Percentiles rank a stretch among this genome's conserved stretches.
Evolutionary conservation across 1,140 invertebrate genomes (phyloP).

Genomic region (Pectinophora gossypiella): DNA sequence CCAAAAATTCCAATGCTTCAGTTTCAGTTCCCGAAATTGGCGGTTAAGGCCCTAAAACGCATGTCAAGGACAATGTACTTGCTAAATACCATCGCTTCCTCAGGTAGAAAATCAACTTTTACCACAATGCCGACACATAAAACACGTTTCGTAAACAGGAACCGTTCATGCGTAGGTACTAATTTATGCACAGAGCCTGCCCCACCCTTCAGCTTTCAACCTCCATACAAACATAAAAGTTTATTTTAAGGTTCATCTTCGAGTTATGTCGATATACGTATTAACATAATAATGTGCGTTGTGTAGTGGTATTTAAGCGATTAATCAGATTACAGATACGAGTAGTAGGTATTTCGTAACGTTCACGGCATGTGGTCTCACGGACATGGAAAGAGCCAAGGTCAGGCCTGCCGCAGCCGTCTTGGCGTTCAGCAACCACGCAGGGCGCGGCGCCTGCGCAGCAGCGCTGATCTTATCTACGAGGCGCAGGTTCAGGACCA

Average conservation of each 20-base stretch:
- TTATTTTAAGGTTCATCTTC: too few relatives aligned
- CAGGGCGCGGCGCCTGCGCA: neutral
- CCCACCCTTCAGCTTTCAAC: neutral
- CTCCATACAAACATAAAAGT: neutral
- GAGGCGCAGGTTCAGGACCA: too few relatives aligned
- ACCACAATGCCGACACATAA: conserved; percentile 54
- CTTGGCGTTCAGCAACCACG: too few relatives aligned
- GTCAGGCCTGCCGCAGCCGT: too few relatives aligned
- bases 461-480: neutral
- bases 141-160: conserved; percentile 69
- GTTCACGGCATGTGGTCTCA: conserved; percentile 15
- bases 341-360: conserved; percentile 20
- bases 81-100: conserved; percentile 50
- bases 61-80: conserved; percentile 37
- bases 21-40: too few relatives aligned
- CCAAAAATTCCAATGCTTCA: too few relatives aligned
- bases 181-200: neutral
- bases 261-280: too few relatives aligned
- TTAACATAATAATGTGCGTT: too few relatives aligned
- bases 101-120: conserved; percentile 68
- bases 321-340: too few relatives aligned
- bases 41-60: too few relatives aligned
- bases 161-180: conserved; percentile 38
- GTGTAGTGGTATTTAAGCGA: too few relatives aligned
- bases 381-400: conserved; percentile 41